These are phyloP conservation scores for Pseudorhombus dupliciocellatus DNA, from an alignment of 2,113 vertebrate species.

Conservation along the genomic window DNA sequence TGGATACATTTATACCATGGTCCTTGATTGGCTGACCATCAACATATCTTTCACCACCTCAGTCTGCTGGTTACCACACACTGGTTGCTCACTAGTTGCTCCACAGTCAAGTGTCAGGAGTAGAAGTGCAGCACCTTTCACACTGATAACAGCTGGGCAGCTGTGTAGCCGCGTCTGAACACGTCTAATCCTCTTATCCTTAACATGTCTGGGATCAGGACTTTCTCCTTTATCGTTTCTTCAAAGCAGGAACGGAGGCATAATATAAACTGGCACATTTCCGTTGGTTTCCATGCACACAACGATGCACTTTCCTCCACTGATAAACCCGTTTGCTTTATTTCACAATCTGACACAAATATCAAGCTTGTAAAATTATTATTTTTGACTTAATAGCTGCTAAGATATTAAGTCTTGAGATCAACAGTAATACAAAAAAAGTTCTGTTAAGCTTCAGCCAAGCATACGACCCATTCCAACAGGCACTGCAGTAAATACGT, in stretches of 20 bases:
- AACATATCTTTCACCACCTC: conserved; percentile 2
- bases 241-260: neutral
- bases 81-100: conserved; percentile 1
- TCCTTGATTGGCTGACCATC: conserved; percentile 23
- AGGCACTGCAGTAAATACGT: too few relatives aligned
- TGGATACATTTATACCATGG: conserved; percentile 27
- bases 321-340: too few relatives aligned
- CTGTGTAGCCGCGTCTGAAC: neutral
- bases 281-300: too few relatives aligned
- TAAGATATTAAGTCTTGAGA: too few relatives aligned
- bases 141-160: neutral
- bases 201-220: neutral
- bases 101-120: neutral
- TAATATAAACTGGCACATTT: neutral
- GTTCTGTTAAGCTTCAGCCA: too few relatives aligned
- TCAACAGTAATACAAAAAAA: too few relatives aligned
- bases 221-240: neutral
- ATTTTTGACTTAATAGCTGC: too few relatives aligned
- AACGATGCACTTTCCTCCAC: too few relatives aligned
- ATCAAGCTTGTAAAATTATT: too few relatives aligned
- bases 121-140: neutral
- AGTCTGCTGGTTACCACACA: neutral
- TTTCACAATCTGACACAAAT: too few relatives aligned
- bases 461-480: too few relatives aligned
- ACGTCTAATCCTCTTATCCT: neutral